Base-by-base conservation (phyloP, 2,888 invertebrate species). In the Brachyptera putata region DNA sequence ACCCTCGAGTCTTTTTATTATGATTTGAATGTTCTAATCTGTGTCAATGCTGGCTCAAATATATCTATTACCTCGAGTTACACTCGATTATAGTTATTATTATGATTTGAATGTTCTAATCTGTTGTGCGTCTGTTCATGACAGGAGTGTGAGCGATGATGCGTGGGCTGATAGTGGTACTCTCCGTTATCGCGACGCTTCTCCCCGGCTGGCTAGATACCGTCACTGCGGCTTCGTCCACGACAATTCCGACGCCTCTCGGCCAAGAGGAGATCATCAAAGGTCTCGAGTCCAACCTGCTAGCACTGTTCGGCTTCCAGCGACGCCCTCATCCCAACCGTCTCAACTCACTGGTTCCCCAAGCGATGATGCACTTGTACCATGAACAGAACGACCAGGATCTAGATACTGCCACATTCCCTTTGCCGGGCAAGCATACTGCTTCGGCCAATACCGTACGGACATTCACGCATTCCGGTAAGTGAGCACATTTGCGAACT, bases 371-470 rank as follows among this genome's bases (percentile, higher is more conserved):
- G 74, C 81, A 89, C 72, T 79, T 95, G 65, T 94, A 94, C 78
- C 77, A 80, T 64, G 78, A 79, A 68, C 85, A 87, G 67, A 82
- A 80, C 75, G 83, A 81, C 69, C 83, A 78, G 69, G 70, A 71
- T 34, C 81, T 81, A 67, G 84, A 84, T 69, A 84, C 84, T 64
- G 79, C 83, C 53, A 79, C 81, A 69, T 80, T 87, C 68, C 83
- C 84, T 73, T 85, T 81, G 69, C 83, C 82, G 62, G 87, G 86
- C 65, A 76, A 84, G 68, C 78, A 83, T 70, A 84, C 87, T 65
- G 83, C 86, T 70, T 84, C 85, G 67, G 90, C 92, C 67, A 92
- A 93, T 76, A 92, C 91, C 60, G 87, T 91, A 65, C 80, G 92
- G 72, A 89, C 89, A 75, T 92, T 87, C 79, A 83, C 84, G 71